Evolutionary conservation across 2,797 vertebrate genomes (phyloP).

Genomic region (Nyctibius grandis): DNA sequence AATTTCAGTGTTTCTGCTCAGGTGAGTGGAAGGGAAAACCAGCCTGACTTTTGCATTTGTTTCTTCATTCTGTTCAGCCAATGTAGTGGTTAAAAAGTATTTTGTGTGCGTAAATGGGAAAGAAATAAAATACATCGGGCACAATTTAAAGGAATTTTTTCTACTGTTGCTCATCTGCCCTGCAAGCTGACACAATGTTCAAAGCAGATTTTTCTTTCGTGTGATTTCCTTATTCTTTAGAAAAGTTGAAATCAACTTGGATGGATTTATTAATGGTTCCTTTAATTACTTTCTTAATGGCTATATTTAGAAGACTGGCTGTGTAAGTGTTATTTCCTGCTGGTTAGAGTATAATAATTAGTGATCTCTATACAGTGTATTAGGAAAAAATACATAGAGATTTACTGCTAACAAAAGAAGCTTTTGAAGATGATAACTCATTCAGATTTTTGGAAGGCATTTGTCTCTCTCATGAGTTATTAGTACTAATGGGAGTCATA

Average conservation of each 20-base stretch:
- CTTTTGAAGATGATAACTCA: not conserved
- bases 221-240: not conserved
- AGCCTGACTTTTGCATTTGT: not conserved
- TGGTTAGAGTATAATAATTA: not conserved
- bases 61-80: not conserved
- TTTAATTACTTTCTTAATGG: constrained; percentile 46
- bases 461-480: not conserved
- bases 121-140: not conserved
- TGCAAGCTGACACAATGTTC: not conserved
- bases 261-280: constrained; percentile 14
- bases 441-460: not conserved
- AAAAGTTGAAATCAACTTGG: not conserved
- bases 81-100: not conserved
- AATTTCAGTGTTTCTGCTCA: not conserved
- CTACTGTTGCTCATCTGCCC: not conserved
- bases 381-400: not conserved
- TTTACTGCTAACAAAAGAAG: not conserved
- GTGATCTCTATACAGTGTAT: not conserved
- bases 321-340: not conserved
- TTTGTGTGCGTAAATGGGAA: not conserved
- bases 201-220: not conserved
- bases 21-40: not conserved
- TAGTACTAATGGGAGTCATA: not conserved
- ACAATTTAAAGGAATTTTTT: not conserved
- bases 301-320: not conserved